Conservation (phyloP, 2,797 vertebrate genomes). For the Hipposideros larvatus region DNA sequence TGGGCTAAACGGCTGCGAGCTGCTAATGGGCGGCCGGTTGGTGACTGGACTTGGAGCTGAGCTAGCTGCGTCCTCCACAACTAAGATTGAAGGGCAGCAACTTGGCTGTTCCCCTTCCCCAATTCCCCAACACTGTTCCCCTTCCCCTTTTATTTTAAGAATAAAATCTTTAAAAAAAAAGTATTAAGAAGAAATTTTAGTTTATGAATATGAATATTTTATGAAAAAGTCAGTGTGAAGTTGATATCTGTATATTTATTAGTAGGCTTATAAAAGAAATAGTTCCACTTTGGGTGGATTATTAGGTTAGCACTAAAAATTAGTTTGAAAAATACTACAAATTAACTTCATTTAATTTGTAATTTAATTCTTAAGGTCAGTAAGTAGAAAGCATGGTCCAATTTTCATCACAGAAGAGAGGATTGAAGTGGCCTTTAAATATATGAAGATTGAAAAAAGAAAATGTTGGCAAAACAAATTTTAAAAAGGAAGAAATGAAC, state of each 20-base stretch:
- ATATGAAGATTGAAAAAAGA: background rate
- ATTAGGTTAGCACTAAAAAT: background rate
- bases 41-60: too few species aligned
- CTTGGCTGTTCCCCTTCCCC: too few species aligned
- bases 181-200: background rate
- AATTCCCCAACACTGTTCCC: too few species aligned
- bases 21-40: too few species aligned
- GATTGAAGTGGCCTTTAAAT: background rate
- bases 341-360: background rate
- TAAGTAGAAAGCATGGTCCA: background rate
- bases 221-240: background rate
- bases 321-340: conserved; percentile 8
- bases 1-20: too few species aligned
- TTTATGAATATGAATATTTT: conserved; percentile 2
- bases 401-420: background rate
- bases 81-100: too few species aligned
- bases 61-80: too few species aligned
- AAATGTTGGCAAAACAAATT: background rate
- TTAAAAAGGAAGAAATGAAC: too few species aligned
- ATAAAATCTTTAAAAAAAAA: too few species aligned
- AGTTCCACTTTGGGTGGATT: background rate
- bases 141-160: too few species aligned
- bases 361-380: background rate
- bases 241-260: background rate
- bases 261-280: background rate